phyloP scores from a whole-genome alignment of 2,113 vertebrate genomes.

The Numenius arquata region DNA sequence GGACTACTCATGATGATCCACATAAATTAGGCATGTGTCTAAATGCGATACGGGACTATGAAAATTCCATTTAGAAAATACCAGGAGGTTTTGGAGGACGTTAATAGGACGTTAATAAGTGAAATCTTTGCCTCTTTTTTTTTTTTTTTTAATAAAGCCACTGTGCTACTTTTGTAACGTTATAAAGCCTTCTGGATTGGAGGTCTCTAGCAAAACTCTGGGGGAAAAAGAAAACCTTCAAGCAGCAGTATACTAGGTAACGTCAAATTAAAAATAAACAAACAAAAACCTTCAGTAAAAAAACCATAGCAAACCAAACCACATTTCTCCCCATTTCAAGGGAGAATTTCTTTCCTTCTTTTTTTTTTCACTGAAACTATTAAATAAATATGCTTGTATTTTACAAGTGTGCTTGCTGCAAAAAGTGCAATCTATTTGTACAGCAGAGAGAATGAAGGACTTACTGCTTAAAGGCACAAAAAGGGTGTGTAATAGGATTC shows the following conservation, averaged over 20 bases:
- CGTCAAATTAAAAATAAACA: slow-evolving; percentile 17
- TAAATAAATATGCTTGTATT: slow-evolving; percentile 60
- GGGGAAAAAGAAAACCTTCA: background rate
- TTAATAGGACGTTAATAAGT: background rate
- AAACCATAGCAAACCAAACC: background rate
- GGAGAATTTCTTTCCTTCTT: background rate
- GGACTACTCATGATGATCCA: background rate
- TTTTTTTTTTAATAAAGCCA: background rate
- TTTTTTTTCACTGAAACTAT: slow-evolving; percentile 38
- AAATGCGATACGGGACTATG: background rate
- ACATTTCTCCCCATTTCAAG: background rate
- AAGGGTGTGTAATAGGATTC: slow-evolving; percentile 67
- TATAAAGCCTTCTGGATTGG: background rate
- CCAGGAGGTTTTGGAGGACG: background rate
- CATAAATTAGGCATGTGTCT: background rate
- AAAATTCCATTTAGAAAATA: slow-evolving; percentile 25
- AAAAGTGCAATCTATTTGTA: slow-evolving; percentile 72
- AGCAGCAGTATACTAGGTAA: background rate
- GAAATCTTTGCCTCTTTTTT: background rate
- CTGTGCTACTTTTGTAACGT: background rate
- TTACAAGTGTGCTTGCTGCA: slow-evolving; percentile 60
- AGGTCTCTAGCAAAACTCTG: background rate
- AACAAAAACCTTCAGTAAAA: background rate
- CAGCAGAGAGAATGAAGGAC: slow-evolving; percentile 61
- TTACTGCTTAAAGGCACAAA: slow-evolving; percentile 68